Evolutionary conservation across 2,113 vertebrate genomes (phyloP).

Genomic region (Zosterops lateralis): DNA sequence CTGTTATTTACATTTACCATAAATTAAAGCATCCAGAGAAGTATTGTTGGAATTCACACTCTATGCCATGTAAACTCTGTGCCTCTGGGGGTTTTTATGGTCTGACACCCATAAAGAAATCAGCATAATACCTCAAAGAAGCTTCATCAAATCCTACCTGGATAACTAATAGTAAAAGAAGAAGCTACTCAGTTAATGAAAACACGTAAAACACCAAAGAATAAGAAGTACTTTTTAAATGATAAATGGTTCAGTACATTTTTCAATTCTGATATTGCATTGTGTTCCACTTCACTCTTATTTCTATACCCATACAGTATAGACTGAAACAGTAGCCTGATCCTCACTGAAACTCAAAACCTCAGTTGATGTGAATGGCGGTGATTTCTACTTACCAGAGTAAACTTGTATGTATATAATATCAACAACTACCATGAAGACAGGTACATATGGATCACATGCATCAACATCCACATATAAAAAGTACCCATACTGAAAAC

Average conservation of each 20-base stretch:
- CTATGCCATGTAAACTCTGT: background rate
- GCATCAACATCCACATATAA: background rate
- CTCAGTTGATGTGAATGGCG: background rate
- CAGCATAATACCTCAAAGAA: background rate
- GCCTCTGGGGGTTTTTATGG: background rate
- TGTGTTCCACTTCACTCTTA: background rate
- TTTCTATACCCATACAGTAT: background rate
- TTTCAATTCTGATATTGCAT: background rate
- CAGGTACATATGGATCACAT: background rate
- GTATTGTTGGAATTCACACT: background rate
- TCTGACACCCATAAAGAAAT: background rate
- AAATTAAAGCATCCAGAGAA: background rate
- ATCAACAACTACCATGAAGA: background rate
- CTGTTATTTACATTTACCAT: conserved; percentile 24
- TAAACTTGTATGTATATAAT: background rate
- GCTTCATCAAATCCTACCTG: background rate
- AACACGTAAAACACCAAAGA: background rate
- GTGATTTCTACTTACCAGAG: background rate
- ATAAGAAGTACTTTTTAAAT: background rate
- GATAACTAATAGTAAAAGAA: background rate
- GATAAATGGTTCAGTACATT: background rate
- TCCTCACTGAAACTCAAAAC: background rate
- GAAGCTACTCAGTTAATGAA: background rate
- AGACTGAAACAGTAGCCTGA: background rate
- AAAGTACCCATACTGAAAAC: background rate